These are phyloP conservation scores for Henricia sp. DNA, from an alignment of 53 echinoderm and acorn worm species.

Conservation along the genomic window DNA sequence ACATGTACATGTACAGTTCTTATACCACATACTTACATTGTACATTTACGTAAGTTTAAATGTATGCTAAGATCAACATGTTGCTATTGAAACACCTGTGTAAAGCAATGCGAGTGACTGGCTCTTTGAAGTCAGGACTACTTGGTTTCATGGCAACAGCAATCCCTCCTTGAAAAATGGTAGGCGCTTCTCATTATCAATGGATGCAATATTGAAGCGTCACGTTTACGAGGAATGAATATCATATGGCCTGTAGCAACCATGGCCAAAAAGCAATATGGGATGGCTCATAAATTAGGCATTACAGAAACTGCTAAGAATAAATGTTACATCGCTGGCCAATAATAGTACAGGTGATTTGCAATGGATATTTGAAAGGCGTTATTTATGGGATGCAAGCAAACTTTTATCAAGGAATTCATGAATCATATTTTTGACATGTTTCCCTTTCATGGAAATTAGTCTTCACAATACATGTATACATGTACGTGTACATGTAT, in stretches of 20 bases:
- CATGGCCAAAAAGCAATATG: constrained; percentile 26
- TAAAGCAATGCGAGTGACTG: too few species aligned
- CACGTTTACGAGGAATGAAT: constrained; percentile 46
- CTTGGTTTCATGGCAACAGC: not conserved
- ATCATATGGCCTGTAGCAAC: constrained; percentile 38
- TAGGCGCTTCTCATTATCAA: constrained; percentile 26
- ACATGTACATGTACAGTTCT: not conserved
- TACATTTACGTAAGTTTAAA: too few species aligned
- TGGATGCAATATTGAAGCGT: constrained; percentile 28
- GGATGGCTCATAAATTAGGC: constrained; percentile 43
- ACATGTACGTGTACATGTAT: not conserved
- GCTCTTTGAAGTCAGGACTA: too few species aligned
- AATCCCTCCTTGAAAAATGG: constrained; percentile 13
- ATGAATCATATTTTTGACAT: too few species aligned
- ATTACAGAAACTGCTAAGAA: constrained; percentile 19
- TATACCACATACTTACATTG: too few species aligned
- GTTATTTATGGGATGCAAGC: constrained; percentile 24
- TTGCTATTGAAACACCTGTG: too few species aligned
- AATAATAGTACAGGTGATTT: constrained; percentile 18
- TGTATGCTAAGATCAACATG: too few species aligned
- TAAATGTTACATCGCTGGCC: constrained; percentile 39
- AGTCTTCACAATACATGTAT: too few species aligned
- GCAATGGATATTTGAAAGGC: too few species aligned
- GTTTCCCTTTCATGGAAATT: too few species aligned
- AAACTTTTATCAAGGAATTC: too few species aligned